These are phyloP conservation scores for Helarctos malayanus DNA, from an alignment of 2,797 vertebrate species.

Conservation along the genomic window DNA sequence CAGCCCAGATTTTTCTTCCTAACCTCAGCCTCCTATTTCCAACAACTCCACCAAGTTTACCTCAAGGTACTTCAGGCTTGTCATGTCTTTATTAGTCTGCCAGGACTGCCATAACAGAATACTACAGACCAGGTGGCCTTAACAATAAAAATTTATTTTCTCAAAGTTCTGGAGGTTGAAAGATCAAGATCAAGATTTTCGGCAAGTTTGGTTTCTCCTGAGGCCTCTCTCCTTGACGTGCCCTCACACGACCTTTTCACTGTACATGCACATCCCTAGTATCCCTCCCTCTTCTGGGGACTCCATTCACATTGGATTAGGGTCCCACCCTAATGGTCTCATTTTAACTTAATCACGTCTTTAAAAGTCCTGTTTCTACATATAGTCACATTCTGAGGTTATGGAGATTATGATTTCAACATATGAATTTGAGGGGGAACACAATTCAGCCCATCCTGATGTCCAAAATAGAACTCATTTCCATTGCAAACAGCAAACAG, in stretches of 20 bases:
- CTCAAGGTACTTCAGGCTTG: neutral
- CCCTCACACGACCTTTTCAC: neutral
- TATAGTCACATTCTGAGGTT: neutral
- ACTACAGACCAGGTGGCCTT: neutral
- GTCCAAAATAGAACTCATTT: neutral
- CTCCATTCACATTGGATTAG: neutral
- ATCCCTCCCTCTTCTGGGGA: neutral
- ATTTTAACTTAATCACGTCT: neutral
- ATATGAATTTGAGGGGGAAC: neutral
- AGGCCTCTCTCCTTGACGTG: neutral
- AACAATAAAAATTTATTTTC: constrained; percentile 13
- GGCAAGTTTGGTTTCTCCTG: neutral
- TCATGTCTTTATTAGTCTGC: neutral
- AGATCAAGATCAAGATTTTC: neutral
- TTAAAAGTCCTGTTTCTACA: neutral
- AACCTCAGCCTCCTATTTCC: neutral
- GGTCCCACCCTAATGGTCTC: neutral
- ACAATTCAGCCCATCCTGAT: neutral
- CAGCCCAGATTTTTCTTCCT: neutral
- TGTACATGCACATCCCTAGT: neutral
- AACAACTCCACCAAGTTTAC: neutral
- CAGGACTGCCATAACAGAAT: neutral
- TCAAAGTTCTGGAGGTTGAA: neutral
- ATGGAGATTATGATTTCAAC: neutral
- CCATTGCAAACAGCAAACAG: neutral